Conservation (phyloP, 2,797 vertebrate species). For the Ambastaia sidthimunki region DNA sequence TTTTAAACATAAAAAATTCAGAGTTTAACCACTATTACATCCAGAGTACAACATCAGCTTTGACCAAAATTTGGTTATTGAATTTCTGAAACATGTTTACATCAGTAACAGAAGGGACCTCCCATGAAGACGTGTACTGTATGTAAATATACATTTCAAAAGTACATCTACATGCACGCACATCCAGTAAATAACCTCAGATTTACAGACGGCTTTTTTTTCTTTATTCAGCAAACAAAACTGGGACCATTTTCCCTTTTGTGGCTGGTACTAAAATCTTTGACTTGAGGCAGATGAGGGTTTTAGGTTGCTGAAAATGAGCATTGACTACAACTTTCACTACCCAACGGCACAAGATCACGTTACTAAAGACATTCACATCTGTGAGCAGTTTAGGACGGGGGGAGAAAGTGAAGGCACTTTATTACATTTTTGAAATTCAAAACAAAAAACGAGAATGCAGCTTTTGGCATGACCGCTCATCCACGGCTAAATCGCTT, state of each 20-base stretch:
- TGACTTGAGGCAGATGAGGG: conserved; percentile 66
- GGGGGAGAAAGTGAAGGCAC: conserved; percentile 60
- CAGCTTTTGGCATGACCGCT: conserved; percentile 72
- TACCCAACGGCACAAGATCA: conserved; percentile 76
- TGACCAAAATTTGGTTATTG: conserved; percentile 9
- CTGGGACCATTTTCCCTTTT: conserved; percentile 69
- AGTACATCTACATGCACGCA: neutral
- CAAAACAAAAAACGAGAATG: conserved; percentile 67
- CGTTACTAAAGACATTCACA: conserved; percentile 83
- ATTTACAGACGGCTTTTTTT: conserved; percentile 69
- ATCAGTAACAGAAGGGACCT: neutral
- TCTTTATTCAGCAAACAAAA: conserved; percentile 74
- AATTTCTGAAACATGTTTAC: neutral
- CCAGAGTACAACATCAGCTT: conserved; percentile 56
- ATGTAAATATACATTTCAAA: neutral
- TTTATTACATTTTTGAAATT: conserved; percentile 84
- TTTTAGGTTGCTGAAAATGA: conserved; percentile 75
- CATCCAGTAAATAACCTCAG: neutral
- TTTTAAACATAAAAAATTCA: too few species aligned
- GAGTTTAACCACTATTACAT: conserved; percentile 60
- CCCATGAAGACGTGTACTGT: neutral
- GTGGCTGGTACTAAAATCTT: conserved; percentile 69
- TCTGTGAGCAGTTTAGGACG: conserved; percentile 81
- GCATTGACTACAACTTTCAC: conserved; percentile 79
- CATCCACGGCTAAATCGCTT: conserved; percentile 58